Conservation (phyloP, 1,140 invertebrate species). For the Tribolium castaneum region DNA sequence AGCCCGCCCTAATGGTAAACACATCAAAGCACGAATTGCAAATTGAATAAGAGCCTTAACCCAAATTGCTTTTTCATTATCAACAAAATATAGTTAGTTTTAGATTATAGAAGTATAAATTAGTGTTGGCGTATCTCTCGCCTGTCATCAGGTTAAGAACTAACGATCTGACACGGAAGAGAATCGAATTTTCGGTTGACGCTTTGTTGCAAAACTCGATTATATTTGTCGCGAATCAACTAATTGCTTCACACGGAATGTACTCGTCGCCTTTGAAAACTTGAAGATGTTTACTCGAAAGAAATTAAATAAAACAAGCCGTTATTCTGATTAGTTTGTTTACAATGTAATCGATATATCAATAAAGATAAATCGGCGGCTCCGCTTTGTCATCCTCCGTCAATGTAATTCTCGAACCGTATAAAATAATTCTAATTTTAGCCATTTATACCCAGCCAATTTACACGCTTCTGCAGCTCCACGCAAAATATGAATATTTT, state of each 20-base stretch:
- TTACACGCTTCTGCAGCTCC: not conserved
- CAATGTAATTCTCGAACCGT: not conserved
- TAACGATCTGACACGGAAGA: slow-evolving; percentile 29
- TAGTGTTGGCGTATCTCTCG: slow-evolving; percentile 17
- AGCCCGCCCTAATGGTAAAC: not conserved
- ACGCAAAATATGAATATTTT: not conserved
- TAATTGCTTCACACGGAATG: slow-evolving; percentile 7
- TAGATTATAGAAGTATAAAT: slow-evolving; percentile 19
- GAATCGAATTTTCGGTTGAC: slow-evolving; percentile 30
- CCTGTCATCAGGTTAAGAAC: slow-evolving; percentile 24
- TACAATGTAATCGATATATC: not conserved
- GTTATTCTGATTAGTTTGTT: not conserved
- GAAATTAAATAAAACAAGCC: not conserved
- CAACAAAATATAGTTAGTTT: slow-evolving; percentile 6
- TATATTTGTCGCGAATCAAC: slow-evolving; percentile 27
- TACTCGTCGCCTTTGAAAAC: not conserved
- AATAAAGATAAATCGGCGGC: not conserved
- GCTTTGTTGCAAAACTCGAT: slow-evolving; percentile 28
- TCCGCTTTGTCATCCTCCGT: no score
- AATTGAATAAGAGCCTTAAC: not conserved
- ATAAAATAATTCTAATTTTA: not conserved
- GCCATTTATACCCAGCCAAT: not conserved
- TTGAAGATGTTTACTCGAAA: not conserved
- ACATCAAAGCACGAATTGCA: not conserved
- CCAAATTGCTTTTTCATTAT: not conserved